Evolutionary conservation across 2,113 vertebrate genomes (phyloP), one percentile per base, ranked within the genome.

Genomic region (Poicephalus meyeri): DNA sequence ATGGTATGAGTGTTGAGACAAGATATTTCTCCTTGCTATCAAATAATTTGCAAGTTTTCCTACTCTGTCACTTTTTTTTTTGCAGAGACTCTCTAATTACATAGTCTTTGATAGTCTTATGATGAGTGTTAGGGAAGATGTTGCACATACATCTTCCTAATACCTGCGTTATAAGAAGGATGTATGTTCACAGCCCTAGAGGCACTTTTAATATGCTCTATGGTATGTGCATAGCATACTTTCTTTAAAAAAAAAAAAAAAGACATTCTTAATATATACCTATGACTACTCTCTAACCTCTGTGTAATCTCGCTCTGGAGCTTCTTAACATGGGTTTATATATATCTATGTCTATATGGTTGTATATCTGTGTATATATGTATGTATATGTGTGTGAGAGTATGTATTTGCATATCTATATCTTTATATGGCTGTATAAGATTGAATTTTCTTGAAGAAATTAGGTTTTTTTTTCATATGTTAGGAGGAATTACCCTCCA

Each of bases 381-480:
- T 21, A 14, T 11, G 2, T 10, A 14, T 44, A 8, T 14, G 1
- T 66, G 4, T 42, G 14, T 50, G 33, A 31, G 16, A 80, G 2
- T 28, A 29, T 29, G 8, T 44, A 12, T 39, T 76, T 52, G 8
- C 39, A 3, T 64, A 42, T 10, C 7, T 56, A 11, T 24, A 16
- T 17, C 3, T 56, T 8, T 47, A 8, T 31, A 10, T 42, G 7
- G 60, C 18, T 79, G 2, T 58, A 35, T 49, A 7, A n/a, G 26
- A 60, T 31, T 52, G 78, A 46, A n/a, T 55, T 8, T 55, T 56
- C 20, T 42, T 33, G 2, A 53, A 50, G 39, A 15, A 37, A 17
- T 35, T 64, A 2, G 3, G 8, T 4, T 4, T 8, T 31, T 25
- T 66, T 20, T 15, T 1, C 0, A 0, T 41, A 11, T 21, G 16